Evolutionary conservation across 37 sponge, comb jelly and placozoan genomes (phyloP).

Genomic region (Oscarella lobularis): DNA sequence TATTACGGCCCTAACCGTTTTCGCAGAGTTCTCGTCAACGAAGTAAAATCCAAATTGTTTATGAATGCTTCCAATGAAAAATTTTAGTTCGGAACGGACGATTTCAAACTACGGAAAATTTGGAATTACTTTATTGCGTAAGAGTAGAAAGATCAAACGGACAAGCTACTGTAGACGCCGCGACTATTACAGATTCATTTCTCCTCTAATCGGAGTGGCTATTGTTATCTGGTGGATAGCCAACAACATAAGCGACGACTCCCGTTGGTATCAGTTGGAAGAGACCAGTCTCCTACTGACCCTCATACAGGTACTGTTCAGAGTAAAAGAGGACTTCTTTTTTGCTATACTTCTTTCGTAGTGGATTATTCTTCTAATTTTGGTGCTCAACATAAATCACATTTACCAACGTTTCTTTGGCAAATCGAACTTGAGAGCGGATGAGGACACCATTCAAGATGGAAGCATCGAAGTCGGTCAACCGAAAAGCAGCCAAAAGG

Average conservation of each 20-base stretch:
- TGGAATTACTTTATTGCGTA: conserved; percentile 61
- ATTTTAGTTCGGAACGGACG: conserved; percentile 57
- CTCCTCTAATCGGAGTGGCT: conserved; percentile 40
- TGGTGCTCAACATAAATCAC: no score
- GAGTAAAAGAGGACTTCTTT: no score
- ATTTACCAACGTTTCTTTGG: no score
- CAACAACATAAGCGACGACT: conserved; percentile 16
- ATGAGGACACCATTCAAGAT: no score
- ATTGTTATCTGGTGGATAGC: conserved; percentile 61
- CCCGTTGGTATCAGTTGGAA: background rate
- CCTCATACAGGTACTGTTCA: background rate
- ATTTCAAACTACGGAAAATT: conserved; percentile 55
- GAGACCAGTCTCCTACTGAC: background rate
- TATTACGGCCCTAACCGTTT: conserved; percentile 33
- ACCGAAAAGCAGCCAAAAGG: no score
- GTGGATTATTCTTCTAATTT: no score
- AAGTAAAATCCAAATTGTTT: conserved; percentile 3
- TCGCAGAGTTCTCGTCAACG: conserved; percentile 33
- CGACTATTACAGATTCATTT: conserved; percentile 19
- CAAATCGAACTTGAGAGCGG: no score
- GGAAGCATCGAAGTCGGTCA: no score
- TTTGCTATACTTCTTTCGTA: no score
- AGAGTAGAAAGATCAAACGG: conserved; percentile 23
- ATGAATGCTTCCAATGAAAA: background rate
- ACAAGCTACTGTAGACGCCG: no score